Base-by-base conservation (phyloP, 35 echinoderm and acorn worm species). In the Heliocidaris erythrogramma region DNA sequence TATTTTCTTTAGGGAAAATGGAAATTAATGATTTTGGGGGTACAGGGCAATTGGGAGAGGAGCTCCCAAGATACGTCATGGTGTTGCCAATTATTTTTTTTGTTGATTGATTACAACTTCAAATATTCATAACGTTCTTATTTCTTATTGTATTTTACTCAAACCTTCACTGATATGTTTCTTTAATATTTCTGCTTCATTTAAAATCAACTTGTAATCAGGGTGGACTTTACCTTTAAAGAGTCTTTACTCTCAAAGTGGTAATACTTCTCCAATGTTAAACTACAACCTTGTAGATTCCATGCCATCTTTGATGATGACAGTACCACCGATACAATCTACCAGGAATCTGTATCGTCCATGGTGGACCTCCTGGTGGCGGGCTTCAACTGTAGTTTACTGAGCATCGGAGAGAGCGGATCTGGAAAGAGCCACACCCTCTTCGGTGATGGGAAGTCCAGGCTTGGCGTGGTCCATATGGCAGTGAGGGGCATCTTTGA, bases 401-500 rank as follows among this genome's bases (percentile, higher is more conserved):
- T 98, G 61, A 95, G 96, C 48, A 85, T 96, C 47, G 97, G 97
- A 61, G 94, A 97, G 90, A 97, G 65, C 31, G 88, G 94, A 6
- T 97, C 97, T 24, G 97, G 97, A 48, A 98, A 96, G 92, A 96
- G 94, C 31, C 96, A 95, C 84, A 98, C 97, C 48, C 93, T 98
- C 48, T n/a, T 94, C 50, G 97, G 97, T 9, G 97, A 98, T 49
- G 96, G 78, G 50, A 92, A 88, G 17, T 94, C 56, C 5, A 92
- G 86, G 35, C 85, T 88, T 9, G 97, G 97, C n/a, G 48, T 98
- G 31, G 93, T 97, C 13, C 97, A 96, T 4, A 94, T 98, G 90
- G 88, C 95, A 2, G 47, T 98, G 32, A 95, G 95, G 48, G 94
- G 94, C 59, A 59, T 98, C 12, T 97, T 98, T 92, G 90, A 96